phyloP scores from a whole-genome alignment of 1,140 invertebrate species.

The Eurosta solidaginis region DNA sequence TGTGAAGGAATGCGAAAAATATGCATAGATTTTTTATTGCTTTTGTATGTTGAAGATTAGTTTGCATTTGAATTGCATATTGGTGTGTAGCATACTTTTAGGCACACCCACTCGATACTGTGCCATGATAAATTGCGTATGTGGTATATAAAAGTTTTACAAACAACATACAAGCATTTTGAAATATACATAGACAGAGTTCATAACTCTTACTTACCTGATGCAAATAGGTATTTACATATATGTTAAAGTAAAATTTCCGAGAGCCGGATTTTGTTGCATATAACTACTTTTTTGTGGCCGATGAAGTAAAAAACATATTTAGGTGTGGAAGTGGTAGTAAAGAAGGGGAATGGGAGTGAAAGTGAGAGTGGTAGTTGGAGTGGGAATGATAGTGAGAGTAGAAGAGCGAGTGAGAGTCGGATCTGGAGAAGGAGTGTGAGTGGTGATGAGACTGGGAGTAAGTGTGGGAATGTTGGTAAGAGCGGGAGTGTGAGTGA shows the following conservation, averaged over 20 bases:
- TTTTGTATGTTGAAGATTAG: neutral
- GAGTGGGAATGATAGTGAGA: too few species aligned
- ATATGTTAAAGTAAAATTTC: too few species aligned
- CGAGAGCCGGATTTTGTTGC: neutral
- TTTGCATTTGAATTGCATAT: neutral
- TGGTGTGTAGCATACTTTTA: too few species aligned
- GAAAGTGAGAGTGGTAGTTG: too few species aligned
- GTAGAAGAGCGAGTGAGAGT: too few species aligned
- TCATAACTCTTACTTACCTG: neutral
- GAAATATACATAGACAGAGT: neutral
- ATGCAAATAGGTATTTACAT: neutral
- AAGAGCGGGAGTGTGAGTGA: too few species aligned
- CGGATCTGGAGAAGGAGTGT: too few species aligned
- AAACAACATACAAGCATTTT: neutral
- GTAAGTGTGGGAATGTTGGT: too few species aligned
- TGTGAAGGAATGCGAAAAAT: neutral
- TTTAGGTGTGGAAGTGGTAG: too few species aligned
- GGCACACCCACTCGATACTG: neutral
- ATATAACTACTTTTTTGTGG: constrained; percentile 9
- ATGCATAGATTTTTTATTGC: neutral
- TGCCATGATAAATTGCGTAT: neutral
- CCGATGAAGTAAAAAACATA: too few species aligned
- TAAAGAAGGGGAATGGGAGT: too few species aligned
- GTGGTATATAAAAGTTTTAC: neutral
- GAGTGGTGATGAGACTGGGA: too few species aligned